Conservation (phyloP, 1,140 invertebrate genomes). For the Lysiphlebus fabarum region DNA sequence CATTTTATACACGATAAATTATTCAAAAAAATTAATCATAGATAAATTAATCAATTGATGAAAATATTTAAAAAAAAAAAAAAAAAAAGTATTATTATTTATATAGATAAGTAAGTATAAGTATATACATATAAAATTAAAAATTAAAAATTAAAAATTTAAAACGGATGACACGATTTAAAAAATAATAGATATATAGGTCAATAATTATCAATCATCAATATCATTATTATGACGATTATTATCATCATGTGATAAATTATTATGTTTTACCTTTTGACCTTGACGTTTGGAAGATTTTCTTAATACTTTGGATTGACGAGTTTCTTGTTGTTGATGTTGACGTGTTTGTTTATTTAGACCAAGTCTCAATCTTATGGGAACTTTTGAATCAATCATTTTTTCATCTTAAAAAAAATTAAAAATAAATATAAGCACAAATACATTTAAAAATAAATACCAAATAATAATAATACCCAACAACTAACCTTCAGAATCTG, state of each 20-base stretch:
- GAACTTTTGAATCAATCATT: conserved; percentile 41
- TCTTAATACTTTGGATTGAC: conserved; percentile 38
- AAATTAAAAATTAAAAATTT: no score
- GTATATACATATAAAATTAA: no score
- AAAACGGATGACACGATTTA: background rate
- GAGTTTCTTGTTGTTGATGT: conserved; percentile 31
- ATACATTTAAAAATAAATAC: background rate
- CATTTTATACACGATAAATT: no score
- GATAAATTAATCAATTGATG: no score
- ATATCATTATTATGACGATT: conserved; percentile 30
- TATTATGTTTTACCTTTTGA: conserved; percentile 48
- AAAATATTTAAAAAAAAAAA: no score
- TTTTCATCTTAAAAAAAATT: conserved; percentile 33
- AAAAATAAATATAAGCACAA: no score
- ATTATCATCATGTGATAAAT: conserved; percentile 37
- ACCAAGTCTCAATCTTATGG: conserved; percentile 40
- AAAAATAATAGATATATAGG: background rate
- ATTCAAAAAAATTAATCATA: no score
- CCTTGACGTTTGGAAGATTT: conserved; percentile 43
- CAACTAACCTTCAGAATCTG: conserved; percentile 42
- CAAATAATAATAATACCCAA: background rate
- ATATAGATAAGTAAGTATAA: no score
- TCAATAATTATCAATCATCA: background rate
- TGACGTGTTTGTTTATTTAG: conserved; percentile 35
- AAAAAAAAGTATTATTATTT: no score